Base-by-base conservation (phyloP, 37 sponge, comb jelly and placozoan species). In the Cladorhizidae sp. region DNA sequence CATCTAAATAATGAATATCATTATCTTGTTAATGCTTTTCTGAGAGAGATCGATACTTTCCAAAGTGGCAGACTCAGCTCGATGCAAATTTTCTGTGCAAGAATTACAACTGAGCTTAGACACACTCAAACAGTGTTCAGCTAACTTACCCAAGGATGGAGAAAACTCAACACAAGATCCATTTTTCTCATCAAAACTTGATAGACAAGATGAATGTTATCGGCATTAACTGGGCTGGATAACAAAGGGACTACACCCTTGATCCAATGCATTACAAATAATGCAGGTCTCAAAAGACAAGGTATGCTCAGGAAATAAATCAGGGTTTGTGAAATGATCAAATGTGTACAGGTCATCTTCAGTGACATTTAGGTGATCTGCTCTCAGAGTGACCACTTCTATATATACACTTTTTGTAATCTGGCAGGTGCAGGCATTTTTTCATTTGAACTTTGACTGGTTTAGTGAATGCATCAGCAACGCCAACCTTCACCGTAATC, bases 201-300 rank as follows among this genome's bases (percentile, higher is more conserved):
- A 61, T 23, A 28, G 62, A 61, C n/a, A 7, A n/a, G 62, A 61
- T 61, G 62, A 61, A 61, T 61, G 62, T n/a, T 7, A 28, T 61
- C 8, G 62, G 25, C 5, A 28, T 26, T 11, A 6, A 8, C 11
- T 52, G 15, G 7, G 62, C 20, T 61, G 62, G 21, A 26, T 11
- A 17, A n/a, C 22, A 6, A 61, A 7, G n/a, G n/a, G 6, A n/a
- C 11, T 21, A 61, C 22, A 6, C 8, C 22, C 7, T 8, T 61
- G 6, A 26, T 61, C 62, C 25, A 61, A 28, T 23, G 25, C 62
- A 21, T 23, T 28, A 61, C 62, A 61, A 23, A 61, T 8, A 17
- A 61, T 17, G 22, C 62, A 61, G 25, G 62, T 61, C 25, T 61
- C 62, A 61, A 61, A 61, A n/a, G 62, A 61, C 5, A 61, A 17